These are phyloP conservation scores for Ianthella basta DNA, from an alignment of 37 sponge, comb jelly and placozoan genomes.

Conservation along the genomic window DNA sequence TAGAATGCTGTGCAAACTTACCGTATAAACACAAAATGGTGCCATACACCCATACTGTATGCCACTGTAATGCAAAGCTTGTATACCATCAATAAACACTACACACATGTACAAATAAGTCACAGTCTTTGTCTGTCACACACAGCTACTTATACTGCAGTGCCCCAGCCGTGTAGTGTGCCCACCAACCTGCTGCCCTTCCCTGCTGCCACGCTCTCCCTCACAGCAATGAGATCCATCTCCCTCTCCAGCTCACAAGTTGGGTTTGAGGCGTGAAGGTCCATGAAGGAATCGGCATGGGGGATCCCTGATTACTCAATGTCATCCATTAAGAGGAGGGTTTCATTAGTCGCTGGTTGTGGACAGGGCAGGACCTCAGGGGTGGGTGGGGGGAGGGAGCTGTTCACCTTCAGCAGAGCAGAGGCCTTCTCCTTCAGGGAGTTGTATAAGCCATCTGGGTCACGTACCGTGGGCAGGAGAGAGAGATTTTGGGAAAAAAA, in stretches of 20 bases:
- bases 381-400: not conserved
- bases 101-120: not conserved
- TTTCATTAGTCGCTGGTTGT: not conserved
- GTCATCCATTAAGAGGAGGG: not conserved
- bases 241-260: constrained; percentile 59
- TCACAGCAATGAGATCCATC: constrained; percentile 75
- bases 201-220: constrained; percentile 31
- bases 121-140: too few relatives aligned
- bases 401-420: not conserved
- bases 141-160: too few relatives aligned
- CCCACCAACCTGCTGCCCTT: not conserved
- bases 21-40: too few relatives aligned
- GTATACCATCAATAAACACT: not conserved
- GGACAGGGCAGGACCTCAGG: not conserved
- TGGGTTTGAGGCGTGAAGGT: not conserved
- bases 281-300: not conserved
- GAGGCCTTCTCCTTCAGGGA: constrained; percentile 38
- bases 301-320: not conserved
- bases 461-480: constrained; percentile 71
- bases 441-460: constrained; percentile 42
- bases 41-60: too few relatives aligned
- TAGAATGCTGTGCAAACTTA: too few relatives aligned
- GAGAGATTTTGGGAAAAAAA: constrained; percentile 76
- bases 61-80: too few relatives aligned
- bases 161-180: too few relatives aligned